phyloP scores from a whole-genome alignment of 2,888 invertebrate species.

The Melanostoma mellinum region DNA sequence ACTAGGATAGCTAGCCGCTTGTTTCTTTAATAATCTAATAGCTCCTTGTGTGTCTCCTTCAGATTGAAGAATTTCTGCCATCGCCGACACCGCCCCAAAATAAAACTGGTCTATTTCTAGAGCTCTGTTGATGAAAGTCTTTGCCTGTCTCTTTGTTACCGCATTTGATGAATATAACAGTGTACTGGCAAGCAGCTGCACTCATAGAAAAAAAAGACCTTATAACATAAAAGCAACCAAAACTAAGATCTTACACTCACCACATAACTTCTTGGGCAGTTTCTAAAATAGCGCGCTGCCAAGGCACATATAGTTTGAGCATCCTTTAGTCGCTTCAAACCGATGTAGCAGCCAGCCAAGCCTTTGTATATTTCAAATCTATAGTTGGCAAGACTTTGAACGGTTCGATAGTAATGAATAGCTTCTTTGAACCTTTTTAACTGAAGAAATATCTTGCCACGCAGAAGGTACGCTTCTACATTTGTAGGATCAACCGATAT shows the following conservation, averaged over 20 bases:
- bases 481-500: slow-evolving; percentile 85
- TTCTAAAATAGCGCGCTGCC: slow-evolving; percentile 88
- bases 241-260: slow-evolving; percentile 81
- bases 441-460: slow-evolving; percentile 82
- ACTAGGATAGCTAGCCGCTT: slow-evolving; percentile 82
- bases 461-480: slow-evolving; percentile 88
- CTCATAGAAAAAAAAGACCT: slow-evolving; percentile 75
- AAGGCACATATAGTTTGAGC: slow-evolving; percentile 88
- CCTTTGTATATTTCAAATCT: slow-evolving; percentile 88
- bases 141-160: slow-evolving; percentile 83
- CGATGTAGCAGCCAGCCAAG: slow-evolving; percentile 89
- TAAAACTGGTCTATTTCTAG: slow-evolving; percentile 88
- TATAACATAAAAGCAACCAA: background rate
- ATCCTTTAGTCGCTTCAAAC: slow-evolving; percentile 87
- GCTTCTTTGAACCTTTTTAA: slow-evolving; percentile 79
- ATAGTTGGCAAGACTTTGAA: slow-evolving; percentile 78
- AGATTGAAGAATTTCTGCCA: slow-evolving; percentile 88
- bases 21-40: slow-evolving; percentile 86
- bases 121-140: slow-evolving; percentile 88
- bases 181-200: slow-evolving; percentile 89
- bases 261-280: slow-evolving; percentile 88
- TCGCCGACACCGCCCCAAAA: slow-evolving; percentile 87
- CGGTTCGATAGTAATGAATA: slow-evolving; percentile 77
- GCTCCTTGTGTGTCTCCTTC: slow-evolving; percentile 87
- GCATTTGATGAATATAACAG: slow-evolving; percentile 86